phyloP scores from a whole-genome alignment of 92 coral and sea anemone species.

The Siderastrea siderea region DNA sequence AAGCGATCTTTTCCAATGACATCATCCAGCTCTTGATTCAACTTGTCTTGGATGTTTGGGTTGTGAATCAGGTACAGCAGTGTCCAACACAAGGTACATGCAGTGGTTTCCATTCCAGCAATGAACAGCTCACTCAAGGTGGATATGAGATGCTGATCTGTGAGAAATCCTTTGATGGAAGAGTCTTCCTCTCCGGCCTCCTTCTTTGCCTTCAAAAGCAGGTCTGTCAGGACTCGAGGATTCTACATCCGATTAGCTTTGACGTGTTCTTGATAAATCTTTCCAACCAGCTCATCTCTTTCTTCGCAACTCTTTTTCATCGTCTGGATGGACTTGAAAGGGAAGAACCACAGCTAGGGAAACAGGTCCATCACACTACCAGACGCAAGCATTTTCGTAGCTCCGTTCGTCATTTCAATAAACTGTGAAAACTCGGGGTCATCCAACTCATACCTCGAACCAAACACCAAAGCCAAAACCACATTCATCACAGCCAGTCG shows the following conservation, averaged over 20 bases:
- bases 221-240: conserved; percentile 64
- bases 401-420: conserved; percentile 18
- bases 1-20: conserved; percentile 48
- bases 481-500: conserved; percentile 67
- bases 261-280: conserved; percentile 33
- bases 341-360: conserved; percentile 54
- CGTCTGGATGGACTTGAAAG: conserved; percentile 9
- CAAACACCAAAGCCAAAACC: conserved; percentile 62
- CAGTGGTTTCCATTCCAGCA: conserved; percentile 79
- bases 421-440: conserved; percentile 46
- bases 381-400: conserved; percentile 30
- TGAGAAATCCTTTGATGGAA: conserved; percentile 46
- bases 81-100: conserved; percentile 60
- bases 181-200: conserved; percentile 60
- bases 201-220: conserved; percentile 44
- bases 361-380: conserved; percentile 40
- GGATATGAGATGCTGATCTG: conserved; percentile 57
- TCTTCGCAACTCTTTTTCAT: conserved; percentile 4
- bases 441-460: conserved; percentile 58
- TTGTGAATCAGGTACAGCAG: conserved; percentile 45
- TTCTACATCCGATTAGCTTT: conserved; percentile 41
- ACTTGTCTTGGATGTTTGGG: conserved; percentile 62
- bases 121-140: conserved; percentile 66
- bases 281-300: conserved; percentile 42
- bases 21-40: conserved; percentile 69